Percentiles rank a stretch among this genome's conserved stretches.
Conservation (phyloP, 1,140 invertebrate genomes). For the Tetragnatha versicolor region DNA sequence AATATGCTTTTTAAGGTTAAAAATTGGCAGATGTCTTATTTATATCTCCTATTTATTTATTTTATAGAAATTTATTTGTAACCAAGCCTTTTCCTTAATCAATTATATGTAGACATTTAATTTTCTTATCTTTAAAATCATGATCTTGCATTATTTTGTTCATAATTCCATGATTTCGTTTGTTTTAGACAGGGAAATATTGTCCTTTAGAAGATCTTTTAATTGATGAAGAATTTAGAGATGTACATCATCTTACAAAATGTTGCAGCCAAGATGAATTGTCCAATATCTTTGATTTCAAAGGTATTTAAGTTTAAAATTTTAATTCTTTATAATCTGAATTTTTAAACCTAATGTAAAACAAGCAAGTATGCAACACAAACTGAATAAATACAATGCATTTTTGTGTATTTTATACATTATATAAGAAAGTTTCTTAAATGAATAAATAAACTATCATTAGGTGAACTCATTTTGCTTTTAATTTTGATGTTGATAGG, state of each 20-base stretch:
- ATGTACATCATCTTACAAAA: slow-evolving; percentile 19
- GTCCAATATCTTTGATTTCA: slow-evolving; percentile 37
- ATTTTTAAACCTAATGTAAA: too few species aligned
- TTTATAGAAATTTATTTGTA: too few species aligned
- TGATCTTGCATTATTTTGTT: neutral
- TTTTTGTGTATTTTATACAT: too few species aligned
- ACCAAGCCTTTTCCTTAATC: too few species aligned
- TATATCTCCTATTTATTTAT: too few species aligned
- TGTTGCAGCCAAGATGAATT: slow-evolving; percentile 15
- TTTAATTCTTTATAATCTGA: too few species aligned
- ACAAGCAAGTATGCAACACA: too few species aligned
- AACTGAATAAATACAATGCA: too few species aligned
- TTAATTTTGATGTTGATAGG: too few species aligned
- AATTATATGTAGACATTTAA: neutral
- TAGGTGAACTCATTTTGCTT: too few species aligned
- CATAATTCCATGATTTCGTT: neutral
- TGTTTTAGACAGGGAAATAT: slow-evolving; percentile 16
- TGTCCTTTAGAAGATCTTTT: slow-evolving; percentile 35
- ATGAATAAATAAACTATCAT: too few species aligned
- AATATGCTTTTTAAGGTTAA: neutral
- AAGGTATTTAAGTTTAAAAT: slow-evolving; percentile 4
- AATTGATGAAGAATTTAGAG: slow-evolving; percentile 30
- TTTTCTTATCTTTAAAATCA: neutral
- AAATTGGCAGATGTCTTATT: neutral
- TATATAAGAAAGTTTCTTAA: too few species aligned